Percentiles rank a stretch among this genome's conserved stretches.
Conservation (phyloP, 2,888 invertebrate species). For the Drosophila birchii region DNA sequence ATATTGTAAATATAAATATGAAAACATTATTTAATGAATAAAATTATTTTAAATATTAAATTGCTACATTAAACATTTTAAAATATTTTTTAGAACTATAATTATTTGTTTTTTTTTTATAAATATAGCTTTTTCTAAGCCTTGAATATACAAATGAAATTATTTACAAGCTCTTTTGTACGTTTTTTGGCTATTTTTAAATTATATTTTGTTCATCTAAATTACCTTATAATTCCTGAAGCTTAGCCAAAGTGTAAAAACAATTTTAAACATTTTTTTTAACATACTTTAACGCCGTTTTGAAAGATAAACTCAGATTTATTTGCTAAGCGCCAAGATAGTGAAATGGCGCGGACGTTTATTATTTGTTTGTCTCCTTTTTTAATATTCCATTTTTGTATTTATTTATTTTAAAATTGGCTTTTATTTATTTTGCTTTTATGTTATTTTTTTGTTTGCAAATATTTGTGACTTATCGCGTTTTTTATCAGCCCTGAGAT, state of each 20-base stretch:
- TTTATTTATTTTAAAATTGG: neutral
- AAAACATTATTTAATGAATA: too few relatives aligned
- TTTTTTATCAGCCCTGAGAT: conserved; percentile 5
- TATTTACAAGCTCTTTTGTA: neutral
- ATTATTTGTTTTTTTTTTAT: too few relatives aligned
- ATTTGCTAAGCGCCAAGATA: conserved; percentile 28
- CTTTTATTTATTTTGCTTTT: neutral
- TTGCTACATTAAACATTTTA: too few relatives aligned
- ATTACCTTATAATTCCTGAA: too few relatives aligned
- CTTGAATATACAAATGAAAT: neutral
- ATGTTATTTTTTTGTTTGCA: conserved; percentile 19
- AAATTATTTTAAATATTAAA: too few relatives aligned
- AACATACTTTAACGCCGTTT: neutral
- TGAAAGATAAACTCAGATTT: neutral
- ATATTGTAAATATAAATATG: too few relatives aligned
- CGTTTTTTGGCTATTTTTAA: neutral
- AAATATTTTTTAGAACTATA: too few relatives aligned
- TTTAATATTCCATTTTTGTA: conserved; percentile 6
- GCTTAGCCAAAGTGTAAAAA: neutral
- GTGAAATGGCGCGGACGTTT: neutral
- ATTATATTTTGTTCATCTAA: too few relatives aligned
- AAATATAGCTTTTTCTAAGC: too few relatives aligned
- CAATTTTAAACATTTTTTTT: neutral
- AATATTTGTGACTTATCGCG: conserved; percentile 25
- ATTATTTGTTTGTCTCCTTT: conserved; percentile 13